Evolutionary conservation across 2,888 invertebrate genomes (phyloP).

Genomic region (Patella ulyssiponensis): DNA sequence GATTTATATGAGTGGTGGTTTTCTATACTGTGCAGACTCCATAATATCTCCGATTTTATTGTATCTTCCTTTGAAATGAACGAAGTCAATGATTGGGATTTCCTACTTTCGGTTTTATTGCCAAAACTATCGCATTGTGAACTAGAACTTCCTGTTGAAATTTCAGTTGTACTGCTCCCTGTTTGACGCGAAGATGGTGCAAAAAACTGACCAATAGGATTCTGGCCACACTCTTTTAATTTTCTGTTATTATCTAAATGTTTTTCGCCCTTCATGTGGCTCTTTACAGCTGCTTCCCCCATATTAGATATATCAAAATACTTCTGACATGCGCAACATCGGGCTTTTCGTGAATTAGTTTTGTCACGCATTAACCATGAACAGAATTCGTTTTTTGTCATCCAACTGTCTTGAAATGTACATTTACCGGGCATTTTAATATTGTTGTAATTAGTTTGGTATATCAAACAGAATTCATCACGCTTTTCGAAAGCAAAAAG

Average conservation of each 20-base stretch:
- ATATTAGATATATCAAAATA: no score
- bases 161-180: not conserved
- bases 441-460: no score
- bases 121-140: not conserved
- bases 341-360: no score
- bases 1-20: not conserved
- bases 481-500: no score
- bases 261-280: not conserved
- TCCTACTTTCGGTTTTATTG: no score
- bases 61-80: not conserved
- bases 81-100: not conserved
- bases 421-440: no score
- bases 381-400: no score
- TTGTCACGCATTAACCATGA: no score
- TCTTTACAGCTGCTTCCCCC: not conserved
- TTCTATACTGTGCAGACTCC: not conserved
- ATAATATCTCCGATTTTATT: not conserved
- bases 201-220: not conserved
- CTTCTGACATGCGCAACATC: no score
- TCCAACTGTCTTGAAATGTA: no score
- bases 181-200: not conserved
- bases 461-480: no score
- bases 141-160: not conserved
- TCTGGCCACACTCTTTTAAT: not conserved
- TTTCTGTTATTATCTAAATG: not conserved